Conservation (phyloP, 2,797 vertebrate genomes). For the Sebastes melanostomus region DNA sequence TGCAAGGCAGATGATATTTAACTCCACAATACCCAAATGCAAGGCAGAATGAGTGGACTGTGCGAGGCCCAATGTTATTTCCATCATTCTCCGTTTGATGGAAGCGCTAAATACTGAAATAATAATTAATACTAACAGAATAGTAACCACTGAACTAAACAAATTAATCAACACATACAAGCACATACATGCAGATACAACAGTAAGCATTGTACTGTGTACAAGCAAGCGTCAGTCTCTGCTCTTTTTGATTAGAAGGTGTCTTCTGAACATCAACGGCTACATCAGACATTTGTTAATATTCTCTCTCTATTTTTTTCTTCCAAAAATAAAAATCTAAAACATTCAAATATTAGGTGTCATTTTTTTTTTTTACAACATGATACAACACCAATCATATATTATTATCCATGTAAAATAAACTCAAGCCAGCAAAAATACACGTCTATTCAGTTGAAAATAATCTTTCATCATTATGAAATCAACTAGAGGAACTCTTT, state of each 20-base stretch:
- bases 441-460: slow-evolving; percentile 71
- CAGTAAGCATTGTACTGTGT: slow-evolving; percentile 12
- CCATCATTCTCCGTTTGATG: slow-evolving; percentile 12
- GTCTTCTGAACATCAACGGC: slow-evolving; percentile 23
- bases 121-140: slow-evolving; percentile 39
- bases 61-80: background rate
- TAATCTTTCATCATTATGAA: slow-evolving; percentile 61
- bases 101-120: slow-evolving; percentile 47
- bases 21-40: background rate
- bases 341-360: slow-evolving; percentile 73
- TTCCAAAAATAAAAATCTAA: slow-evolving; percentile 77
- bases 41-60: slow-evolving; percentile 19
- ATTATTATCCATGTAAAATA: slow-evolving; percentile 79
- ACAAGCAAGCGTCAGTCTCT: slow-evolving; percentile 21
- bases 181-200: slow-evolving; percentile 47
- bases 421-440: slow-evolving; percentile 78
- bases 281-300: slow-evolving; percentile 42
- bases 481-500: slow-evolving; percentile 52
- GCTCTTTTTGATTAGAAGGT: slow-evolving; percentile 8
- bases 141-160: background rate
- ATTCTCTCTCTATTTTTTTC: slow-evolving; percentile 23
- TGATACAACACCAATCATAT: slow-evolving; percentile 64
- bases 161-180: slow-evolving; percentile 19
- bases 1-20: background rate
- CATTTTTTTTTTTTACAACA: slow-evolving; percentile 31